These are phyloP conservation scores for Nomada fucata DNA, from an alignment of 2,888 invertebrate species.

Conservation along the genomic window DNA sequence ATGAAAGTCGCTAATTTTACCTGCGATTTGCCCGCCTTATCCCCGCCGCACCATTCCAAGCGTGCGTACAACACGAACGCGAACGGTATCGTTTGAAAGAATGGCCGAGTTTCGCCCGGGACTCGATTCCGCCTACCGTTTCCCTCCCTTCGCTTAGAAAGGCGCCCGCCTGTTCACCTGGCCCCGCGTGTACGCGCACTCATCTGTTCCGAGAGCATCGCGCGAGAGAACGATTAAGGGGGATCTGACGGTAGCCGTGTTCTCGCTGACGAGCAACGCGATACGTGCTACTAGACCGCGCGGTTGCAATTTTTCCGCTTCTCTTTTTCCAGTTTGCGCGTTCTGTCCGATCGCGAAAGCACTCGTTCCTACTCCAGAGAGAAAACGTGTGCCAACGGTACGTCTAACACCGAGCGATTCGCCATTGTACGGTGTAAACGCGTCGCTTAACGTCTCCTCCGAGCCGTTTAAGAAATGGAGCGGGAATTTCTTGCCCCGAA, in stretches of 20 bases:
- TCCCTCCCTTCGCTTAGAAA: slow-evolving; percentile 51
- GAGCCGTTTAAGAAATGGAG: slow-evolving; percentile 20
- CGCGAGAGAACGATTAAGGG: slow-evolving; percentile 40
- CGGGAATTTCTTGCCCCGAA: slow-evolving; percentile 9
- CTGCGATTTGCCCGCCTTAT: not conserved
- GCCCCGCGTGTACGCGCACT: not conserved
- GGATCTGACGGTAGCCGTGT: slow-evolving; percentile 27
- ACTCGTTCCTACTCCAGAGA: slow-evolving; percentile 1
- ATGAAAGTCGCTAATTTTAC: slow-evolving; percentile 55
- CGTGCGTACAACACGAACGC: not conserved
- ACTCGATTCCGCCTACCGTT: slow-evolving; percentile 35
- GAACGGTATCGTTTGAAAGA: slow-evolving; percentile 44
- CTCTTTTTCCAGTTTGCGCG: not conserved
- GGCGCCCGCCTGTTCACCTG: slow-evolving; percentile 11
- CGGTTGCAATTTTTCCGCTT: slow-evolving; percentile 1
- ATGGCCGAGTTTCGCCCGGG: slow-evolving; percentile 55
- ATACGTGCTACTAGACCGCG: not conserved
- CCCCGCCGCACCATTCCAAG: not conserved
- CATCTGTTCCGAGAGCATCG: slow-evolving; percentile 7
- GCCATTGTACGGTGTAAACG: slow-evolving; percentile 43
- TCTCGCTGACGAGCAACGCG: slow-evolving; percentile 24
- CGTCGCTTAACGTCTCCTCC: slow-evolving; percentile 34
- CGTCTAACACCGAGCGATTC: slow-evolving; percentile 43
- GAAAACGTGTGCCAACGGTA: not conserved
- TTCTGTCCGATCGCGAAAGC: slow-evolving; percentile 43